phyloP scores from a whole-genome alignment of 1,140 invertebrate genomes.

The Lanistes nyassanus region DNA sequence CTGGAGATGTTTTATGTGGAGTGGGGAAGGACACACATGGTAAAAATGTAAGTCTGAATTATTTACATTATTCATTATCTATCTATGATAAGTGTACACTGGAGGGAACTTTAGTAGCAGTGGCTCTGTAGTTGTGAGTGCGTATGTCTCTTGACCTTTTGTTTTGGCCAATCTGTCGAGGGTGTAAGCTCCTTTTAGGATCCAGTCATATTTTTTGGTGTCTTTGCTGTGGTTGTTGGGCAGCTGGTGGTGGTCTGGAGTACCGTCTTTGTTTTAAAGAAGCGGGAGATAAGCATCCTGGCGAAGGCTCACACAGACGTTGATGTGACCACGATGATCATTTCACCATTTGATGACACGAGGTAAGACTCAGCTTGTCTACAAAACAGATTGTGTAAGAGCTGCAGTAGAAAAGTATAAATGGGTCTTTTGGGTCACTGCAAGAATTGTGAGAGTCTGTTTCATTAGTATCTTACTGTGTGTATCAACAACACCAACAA shows the following conservation, averaged over 20 bases:
- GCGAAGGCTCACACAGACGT: conserved; percentile 66
- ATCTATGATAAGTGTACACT: background rate
- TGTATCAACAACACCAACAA: background rate
- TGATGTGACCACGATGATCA: conserved; percentile 58
- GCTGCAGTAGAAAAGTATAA: background rate
- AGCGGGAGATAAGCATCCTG: conserved; percentile 56
- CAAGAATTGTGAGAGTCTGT: too few species aligned
- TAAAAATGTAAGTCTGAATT: conserved; percentile 59
- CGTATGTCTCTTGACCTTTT: background rate
- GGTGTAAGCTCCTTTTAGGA: background rate
- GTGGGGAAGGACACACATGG: conserved; percentile 64
- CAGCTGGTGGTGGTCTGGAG: conserved; percentile 66
- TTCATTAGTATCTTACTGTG: too few species aligned
- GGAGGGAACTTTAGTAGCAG: background rate
- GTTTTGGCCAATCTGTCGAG: background rate
- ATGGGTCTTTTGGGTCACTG: too few species aligned
- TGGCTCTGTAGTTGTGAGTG: background rate
- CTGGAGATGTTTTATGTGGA: conserved; percentile 62
- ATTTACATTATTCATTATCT: background rate
- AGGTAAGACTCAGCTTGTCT: conserved; percentile 41
- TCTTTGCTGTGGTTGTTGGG: conserved; percentile 16
- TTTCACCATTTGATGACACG: conserved; percentile 64
- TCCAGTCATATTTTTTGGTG: background rate
- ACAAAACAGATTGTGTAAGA: background rate
- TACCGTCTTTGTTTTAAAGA: conserved; percentile 52